A percentile compares a stretch with the other conserved stretches of the same genome.
phyloP scores from a whole-genome alignment of 2,888 invertebrate genomes.

The Andrena marginata region DNA sequence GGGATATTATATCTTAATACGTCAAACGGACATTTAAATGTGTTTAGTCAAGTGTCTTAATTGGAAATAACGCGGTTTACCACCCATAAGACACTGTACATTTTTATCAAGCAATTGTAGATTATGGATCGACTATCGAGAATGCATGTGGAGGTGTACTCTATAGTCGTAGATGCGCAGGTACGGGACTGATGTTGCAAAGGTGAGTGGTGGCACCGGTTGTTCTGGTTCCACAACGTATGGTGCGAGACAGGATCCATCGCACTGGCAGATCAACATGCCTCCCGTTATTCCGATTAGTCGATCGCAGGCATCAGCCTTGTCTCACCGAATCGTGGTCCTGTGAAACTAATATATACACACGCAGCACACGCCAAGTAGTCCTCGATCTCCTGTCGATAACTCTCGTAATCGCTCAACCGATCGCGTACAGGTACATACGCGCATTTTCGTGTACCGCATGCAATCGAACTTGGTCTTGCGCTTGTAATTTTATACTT shows the following conservation, averaged over 20 bases:
- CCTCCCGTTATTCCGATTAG: slow-evolving; percentile 75
- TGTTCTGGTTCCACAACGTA: slow-evolving; percentile 71
- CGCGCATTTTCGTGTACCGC: slow-evolving; percentile 10
- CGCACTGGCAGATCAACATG: slow-evolving; percentile 74
- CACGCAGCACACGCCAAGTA: slow-evolving; percentile 85
- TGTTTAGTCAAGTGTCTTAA: slow-evolving; percentile 52
- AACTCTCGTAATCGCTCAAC: slow-evolving; percentile 42
- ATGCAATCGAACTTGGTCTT: slow-evolving; percentile 40
- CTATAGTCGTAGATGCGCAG: slow-evolving; percentile 83
- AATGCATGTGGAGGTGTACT: slow-evolving; percentile 83
- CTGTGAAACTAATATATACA: slow-evolving; percentile 85
- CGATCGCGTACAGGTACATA: not conserved
- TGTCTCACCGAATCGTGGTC: slow-evolving; percentile 80
- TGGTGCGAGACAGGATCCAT: slow-evolving; percentile 72
- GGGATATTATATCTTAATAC: slow-evolving; percentile 32
- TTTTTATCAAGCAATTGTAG: slow-evolving; percentile 68
- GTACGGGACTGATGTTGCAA: slow-evolving; percentile 76
- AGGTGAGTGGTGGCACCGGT: slow-evolving; percentile 68
- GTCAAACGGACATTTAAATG: slow-evolving; percentile 15
- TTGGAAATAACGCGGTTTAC: slow-evolving; percentile 64
- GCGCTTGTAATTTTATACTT: slow-evolving; percentile 14
- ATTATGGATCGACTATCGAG: slow-evolving; percentile 82
- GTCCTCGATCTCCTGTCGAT: slow-evolving; percentile 65
- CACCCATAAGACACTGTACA: slow-evolving; percentile 62
- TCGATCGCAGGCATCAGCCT: slow-evolving; percentile 74